phyloP scores from a whole-genome alignment of 2,888 invertebrate genomes.

The Syrista parreyssii region DNA sequence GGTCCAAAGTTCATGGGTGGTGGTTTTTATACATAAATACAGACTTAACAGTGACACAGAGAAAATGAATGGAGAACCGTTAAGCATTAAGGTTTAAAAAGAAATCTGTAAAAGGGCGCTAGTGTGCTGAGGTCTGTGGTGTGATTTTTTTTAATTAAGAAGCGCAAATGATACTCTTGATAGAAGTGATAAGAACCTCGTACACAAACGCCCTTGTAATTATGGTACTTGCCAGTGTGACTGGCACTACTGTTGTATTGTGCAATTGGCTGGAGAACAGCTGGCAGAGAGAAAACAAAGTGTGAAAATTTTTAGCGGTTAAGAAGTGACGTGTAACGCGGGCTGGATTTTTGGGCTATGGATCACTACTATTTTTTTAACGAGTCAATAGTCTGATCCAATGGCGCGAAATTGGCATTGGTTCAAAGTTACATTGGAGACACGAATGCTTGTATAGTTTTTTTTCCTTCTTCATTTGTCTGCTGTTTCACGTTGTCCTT shows the following conservation, averaged over 20 bases:
- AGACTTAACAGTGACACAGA: too few species aligned
- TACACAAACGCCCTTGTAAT: background rate
- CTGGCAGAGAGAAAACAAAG: background rate
- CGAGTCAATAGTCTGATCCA: slow-evolving; percentile 18
- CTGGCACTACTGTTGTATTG: too few species aligned
- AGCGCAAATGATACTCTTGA: background rate
- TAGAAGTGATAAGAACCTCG: slow-evolving; percentile 1
- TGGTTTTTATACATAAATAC: too few species aligned
- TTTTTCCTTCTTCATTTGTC: slow-evolving; percentile 25
- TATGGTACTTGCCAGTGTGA: too few species aligned
- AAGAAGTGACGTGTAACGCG: too few species aligned
- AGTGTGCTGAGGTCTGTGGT: slow-evolving; percentile 9
- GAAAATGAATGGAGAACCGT: too few species aligned
- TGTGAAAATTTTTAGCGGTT: background rate
- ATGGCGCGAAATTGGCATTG: slow-evolving; percentile 51
- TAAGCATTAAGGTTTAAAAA: slow-evolving; percentile 4
- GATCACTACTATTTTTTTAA: background rate
- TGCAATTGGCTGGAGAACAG: too few species aligned
- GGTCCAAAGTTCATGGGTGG: too few species aligned
- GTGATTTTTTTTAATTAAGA: slow-evolving; percentile 11
- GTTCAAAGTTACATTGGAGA: slow-evolving; percentile 63
- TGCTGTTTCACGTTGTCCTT: slow-evolving; percentile 3
- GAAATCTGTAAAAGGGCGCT: slow-evolving; percentile 17
- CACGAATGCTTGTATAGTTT: slow-evolving; percentile 47
- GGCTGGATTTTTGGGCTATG: background rate